Base-by-base conservation (phyloP, 2,113 vertebrate genomes). In the Gnathonemus longibarbis region DNA sequence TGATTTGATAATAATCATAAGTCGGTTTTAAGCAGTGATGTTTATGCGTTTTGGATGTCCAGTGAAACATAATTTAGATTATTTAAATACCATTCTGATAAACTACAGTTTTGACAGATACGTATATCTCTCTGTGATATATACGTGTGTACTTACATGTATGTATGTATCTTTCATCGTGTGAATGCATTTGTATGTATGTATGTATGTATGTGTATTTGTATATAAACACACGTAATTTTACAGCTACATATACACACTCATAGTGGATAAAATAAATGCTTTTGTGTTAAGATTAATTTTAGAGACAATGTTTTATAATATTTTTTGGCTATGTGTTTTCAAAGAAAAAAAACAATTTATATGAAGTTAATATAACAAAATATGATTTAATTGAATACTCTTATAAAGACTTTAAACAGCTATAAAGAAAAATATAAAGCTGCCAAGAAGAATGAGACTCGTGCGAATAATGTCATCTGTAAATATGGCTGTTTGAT, bases 81-180 rank as follows among this genome's bases (percentile, higher is more conserved):
- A n/a, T 49, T n/a, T n/a, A 84, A 84, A 45, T 70, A 31, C n/a
- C 48, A 53, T 74, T 35, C 88, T 53, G 49, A 53, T 6, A 45
- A 89, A 89, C 84, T 83, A 48, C 39, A 53, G 3, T 70, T 56
- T 89, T 89, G 70, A 83, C 88, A 89, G 48, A 53, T 87, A 52
- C 7, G 17, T 49, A 27, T 7, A 53, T 52, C 46, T 35, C 15
- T 27, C 10, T 45, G 42, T 84, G 35, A 66, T 84, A 45, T 84
- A 84, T 84, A 90, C 45, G 7, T 88, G 93, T 93, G 91, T 93
- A 94, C 95, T 95, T 95, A 95, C 95, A 96, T 94, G 31, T 53
- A 27, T 53, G 49, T 13, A 74, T 31, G 66, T 21, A 56, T 66
- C 9, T 66, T 66, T 66, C 58, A 66, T 27, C 27, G 62, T 66